Percentiles rank a stretch among this genome's conserved stretches.
These are phyloP conservation scores for Archilochus colubris DNA, from an alignment of 2,113 vertebrate species.

Conservation along the genomic window DNA sequence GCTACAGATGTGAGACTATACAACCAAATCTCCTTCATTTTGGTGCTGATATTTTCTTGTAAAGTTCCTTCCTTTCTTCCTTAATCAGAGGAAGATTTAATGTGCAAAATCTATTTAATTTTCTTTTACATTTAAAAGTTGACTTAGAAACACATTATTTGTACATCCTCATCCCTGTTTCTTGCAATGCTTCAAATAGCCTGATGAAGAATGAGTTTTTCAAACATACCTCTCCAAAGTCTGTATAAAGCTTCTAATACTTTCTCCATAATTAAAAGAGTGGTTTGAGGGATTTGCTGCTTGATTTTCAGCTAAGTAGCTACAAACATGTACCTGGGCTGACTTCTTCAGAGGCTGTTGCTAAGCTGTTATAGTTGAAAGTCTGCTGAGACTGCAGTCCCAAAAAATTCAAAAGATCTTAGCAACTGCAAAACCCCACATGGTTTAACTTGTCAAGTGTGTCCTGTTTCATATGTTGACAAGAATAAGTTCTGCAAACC, in stretches of 20 bases:
- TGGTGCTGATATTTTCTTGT: not conserved
- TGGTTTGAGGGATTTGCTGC: not conserved
- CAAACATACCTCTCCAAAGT: not conserved
- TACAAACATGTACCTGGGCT: not conserved
- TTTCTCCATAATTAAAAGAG: not conserved
- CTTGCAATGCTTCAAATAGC: not conserved
- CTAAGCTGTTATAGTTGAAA: not conserved
- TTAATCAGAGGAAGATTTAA: not conserved
- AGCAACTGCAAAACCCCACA: not conserved
- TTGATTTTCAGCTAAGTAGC: not conserved
- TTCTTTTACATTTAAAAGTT: not conserved
- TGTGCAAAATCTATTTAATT: not conserved
- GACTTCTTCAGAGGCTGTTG: not conserved
- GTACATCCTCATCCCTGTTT: not conserved
- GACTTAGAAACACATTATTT: not conserved
- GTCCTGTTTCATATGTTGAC: not conserved
- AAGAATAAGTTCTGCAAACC: not conserved
- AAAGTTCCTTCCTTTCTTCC: not conserved
- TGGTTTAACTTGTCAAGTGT: not conserved
- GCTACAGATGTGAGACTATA: not conserved
- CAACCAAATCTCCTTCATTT: not conserved
- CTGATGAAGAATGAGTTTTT: not conserved
- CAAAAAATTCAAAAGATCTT: not conserved
- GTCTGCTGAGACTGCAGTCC: not conserved
- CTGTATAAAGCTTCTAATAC: not conserved